A percentile compares a stretch with the other conserved stretches of the same genome.
Evolutionary conservation across 92 coral and sea anemone species (phyloP).

Genomic region (Bergia sp.): DNA sequence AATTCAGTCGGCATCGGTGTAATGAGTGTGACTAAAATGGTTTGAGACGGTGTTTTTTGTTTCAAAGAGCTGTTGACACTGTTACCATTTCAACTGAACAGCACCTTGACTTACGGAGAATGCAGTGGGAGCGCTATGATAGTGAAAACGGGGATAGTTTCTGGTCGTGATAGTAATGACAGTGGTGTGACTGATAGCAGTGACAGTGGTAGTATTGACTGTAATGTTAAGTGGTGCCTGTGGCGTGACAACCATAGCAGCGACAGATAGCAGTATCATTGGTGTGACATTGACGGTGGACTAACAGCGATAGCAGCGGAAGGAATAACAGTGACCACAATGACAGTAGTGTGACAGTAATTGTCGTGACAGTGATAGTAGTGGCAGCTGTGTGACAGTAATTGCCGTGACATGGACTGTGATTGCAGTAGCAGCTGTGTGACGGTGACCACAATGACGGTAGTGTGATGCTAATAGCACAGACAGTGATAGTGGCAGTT

Average conservation of each 20-base stretch:
- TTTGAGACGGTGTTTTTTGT: background rate
- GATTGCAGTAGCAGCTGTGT: background rate
- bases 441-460: background rate
- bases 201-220: too few relatives aligned
- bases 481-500: too few relatives aligned
- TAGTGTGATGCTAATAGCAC: background rate
- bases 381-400: background rate
- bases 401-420: background rate
- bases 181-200: too few relatives aligned
- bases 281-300: too few relatives aligned
- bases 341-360: background rate
- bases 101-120: background rate
- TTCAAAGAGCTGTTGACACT: background rate
- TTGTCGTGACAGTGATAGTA: background rate
- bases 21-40: background rate
- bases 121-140: background rate
- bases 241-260: too few relatives aligned
- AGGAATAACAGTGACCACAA: too few relatives aligned
- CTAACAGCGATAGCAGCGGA: too few relatives aligned
- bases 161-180: too few relatives aligned
- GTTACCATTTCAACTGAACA: background rate
- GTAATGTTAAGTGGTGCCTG: too few relatives aligned
- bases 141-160: too few relatives aligned
- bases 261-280: too few relatives aligned
- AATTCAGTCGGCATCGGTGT: too few relatives aligned